Conservation (phyloP, 2,113 vertebrate species). For the Bothrops jararaca region DNA sequence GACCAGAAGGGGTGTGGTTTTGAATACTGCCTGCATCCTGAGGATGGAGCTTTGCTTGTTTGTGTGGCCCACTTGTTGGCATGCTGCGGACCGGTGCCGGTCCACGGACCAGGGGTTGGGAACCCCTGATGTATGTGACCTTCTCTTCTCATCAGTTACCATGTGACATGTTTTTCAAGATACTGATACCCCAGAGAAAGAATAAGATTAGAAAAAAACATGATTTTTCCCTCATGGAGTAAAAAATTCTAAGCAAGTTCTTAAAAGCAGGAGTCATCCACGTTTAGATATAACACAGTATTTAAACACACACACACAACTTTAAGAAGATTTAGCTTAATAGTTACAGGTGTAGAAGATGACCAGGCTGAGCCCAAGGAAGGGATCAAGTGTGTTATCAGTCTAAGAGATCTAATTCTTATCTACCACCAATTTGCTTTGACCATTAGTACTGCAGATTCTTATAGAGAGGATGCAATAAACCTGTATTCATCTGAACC, state of each 20-base stretch:
- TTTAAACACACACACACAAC: background rate
- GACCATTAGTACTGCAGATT: background rate
- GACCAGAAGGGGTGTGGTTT: no score
- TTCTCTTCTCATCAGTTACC: background rate
- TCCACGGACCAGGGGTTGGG: no score
- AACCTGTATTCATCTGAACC: background rate
- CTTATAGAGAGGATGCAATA: background rate
- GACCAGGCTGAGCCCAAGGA: background rate
- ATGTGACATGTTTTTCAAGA: background rate
- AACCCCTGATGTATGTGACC: background rate
- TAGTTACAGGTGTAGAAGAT: background rate
- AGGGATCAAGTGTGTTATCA: background rate
- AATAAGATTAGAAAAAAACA: background rate
- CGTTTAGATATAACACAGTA: background rate
- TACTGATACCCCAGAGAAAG: background rate
- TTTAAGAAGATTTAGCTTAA: background rate
- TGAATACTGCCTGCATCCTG: no score
- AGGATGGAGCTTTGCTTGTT: no score
- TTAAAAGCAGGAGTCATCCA: background rate
- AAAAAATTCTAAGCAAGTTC: background rate
- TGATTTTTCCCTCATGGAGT: background rate
- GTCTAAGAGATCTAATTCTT: background rate
- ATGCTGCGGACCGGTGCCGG: no score
- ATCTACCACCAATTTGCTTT: background rate
- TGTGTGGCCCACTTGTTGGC: no score